Evolutionary conservation across 2,797 vertebrate species (phyloP), one percentile per base, ranked within the genome.

Genomic region (Sorex maritimensis): DNA sequence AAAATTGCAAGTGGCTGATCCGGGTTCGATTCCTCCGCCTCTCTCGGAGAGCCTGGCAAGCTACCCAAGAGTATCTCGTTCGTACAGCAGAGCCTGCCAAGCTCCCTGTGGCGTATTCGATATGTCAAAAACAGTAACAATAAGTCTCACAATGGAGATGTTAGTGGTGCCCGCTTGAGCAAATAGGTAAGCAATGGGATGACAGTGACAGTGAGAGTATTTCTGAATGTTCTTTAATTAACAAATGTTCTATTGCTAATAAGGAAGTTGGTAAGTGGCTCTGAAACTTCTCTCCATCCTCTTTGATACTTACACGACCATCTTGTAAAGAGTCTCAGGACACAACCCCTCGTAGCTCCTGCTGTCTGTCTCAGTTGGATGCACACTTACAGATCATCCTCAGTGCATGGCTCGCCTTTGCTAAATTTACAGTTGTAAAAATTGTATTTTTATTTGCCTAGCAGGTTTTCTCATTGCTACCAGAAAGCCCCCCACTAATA

Each of bases 351-450:
- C 30, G 81, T 67, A 71, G 3, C 23, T 63, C 61, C 41, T 44
- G 41, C 5, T 4, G 7, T 44, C 41, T 44, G 7, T 7, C 41
- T 44, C 41, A 44, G 41, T 44, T 44, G 41, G 34, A 83, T 87
- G 63, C 72, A 41, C 15, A 41, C 21, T 28, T 79, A 28, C 14
- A 21, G 34, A 26, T 75, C 67, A 46, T n/a, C 71, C 91, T 26
- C 78, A 17, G 78, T 28, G 17, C 63, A 14, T 23, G 65, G 52
- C 91, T 86, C 38, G 94, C 73, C 83, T 73, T 73, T 95, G 41
- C 23, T 86, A 86, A 86, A 55, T 83, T 15, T 1, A 0, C 81
- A 49, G 34, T 49, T 38, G 55, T 24, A 55, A 71, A 10, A 92
- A 78, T 30, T 17, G 10, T 15, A 73, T 81, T 93, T 85, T 26